phyloP scores from a whole-genome alignment of 2,797 vertebrate genomes.

The Sebastes melanostomus region DNA sequence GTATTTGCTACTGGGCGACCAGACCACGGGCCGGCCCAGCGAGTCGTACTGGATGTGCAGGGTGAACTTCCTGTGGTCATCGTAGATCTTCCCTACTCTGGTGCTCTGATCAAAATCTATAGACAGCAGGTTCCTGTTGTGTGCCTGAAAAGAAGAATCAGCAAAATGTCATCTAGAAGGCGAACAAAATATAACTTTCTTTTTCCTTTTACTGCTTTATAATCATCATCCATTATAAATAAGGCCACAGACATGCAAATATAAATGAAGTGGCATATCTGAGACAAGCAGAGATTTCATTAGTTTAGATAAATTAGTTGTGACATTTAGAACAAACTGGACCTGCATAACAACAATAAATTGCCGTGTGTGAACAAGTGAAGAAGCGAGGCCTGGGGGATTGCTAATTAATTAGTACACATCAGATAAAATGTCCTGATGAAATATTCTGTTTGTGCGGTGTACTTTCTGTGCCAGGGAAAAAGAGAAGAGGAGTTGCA shows the following conservation, averaged over 20 bases:
- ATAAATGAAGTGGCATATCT: slow-evolving; percentile 40
- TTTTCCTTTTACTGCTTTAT: slow-evolving; percentile 29
- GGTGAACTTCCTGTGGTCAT: slow-evolving; percentile 98
- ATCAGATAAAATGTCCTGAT: slow-evolving; percentile 40
- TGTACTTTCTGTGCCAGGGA: background rate
- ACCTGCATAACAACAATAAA: slow-evolving; percentile 54
- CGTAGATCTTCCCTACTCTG: slow-evolving; percentile 96
- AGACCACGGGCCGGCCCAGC: slow-evolving; percentile 90
- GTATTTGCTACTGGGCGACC: slow-evolving; percentile 96
- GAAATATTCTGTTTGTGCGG: slow-evolving; percentile 22
- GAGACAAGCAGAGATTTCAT: slow-evolving; percentile 49
- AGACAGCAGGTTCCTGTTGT: slow-evolving; percentile 97
- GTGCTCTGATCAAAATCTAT: slow-evolving; percentile 96
- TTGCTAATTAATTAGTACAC: slow-evolving; percentile 52
- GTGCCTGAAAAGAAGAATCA: slow-evolving; percentile 81
- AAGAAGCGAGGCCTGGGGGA: slow-evolving; percentile 33
- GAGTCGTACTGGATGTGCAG: slow-evolving; percentile 95
- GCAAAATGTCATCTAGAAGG: background rate
- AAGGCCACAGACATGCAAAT: slow-evolving; percentile 24
- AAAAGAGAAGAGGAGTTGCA: slow-evolving; percentile 27
- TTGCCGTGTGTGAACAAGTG: slow-evolving; percentile 38
- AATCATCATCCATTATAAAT: slow-evolving; percentile 34
- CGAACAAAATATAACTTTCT: slow-evolving; percentile 15
- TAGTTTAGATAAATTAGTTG: slow-evolving; percentile 54
- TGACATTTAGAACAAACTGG: slow-evolving; percentile 59